These are phyloP conservation scores for Amazona guildingii DNA, from an alignment of 2,113 vertebrate species.

Conservation along the genomic window DNA sequence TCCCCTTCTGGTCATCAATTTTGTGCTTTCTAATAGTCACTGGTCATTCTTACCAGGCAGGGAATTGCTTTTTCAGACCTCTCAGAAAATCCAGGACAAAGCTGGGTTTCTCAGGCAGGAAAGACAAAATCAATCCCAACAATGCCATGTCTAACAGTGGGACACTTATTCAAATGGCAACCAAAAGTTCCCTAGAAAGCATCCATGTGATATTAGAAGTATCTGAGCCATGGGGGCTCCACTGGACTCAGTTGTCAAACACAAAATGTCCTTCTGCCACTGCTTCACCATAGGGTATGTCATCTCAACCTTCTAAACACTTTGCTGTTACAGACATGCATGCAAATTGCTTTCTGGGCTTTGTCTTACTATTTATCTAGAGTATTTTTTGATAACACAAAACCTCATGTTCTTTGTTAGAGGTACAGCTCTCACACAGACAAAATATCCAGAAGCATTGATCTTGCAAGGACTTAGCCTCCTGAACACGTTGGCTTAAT, in stretches of 20 bases:
- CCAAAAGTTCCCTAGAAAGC: background rate
- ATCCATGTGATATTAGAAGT: background rate
- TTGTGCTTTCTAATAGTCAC: background rate
- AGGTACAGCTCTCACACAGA: background rate
- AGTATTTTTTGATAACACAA: background rate
- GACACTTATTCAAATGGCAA: background rate
- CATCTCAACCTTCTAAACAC: background rate
- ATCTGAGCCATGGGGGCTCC: background rate
- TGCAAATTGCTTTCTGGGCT: background rate
- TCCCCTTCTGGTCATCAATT: background rate
- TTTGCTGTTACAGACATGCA: background rate
- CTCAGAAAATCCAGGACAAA: background rate
- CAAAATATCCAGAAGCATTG: background rate
- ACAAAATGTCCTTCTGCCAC: background rate
- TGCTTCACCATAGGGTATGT: rapidly evolving
- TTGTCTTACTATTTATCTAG: background rate
- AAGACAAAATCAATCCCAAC: background rate
- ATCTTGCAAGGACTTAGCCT: background rate
- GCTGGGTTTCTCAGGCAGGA: background rate
- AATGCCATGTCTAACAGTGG: background rate
- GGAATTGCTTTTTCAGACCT: background rate
- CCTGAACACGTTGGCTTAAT: background rate
- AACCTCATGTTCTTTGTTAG: background rate
- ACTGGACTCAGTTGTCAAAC: background rate
- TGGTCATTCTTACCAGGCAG: background rate